Evolutionary conservation across 2,797 vertebrate species (phyloP), one percentile per base, ranked within the genome.

Genomic region (Pipistrellus pygmaeus): DNA sequence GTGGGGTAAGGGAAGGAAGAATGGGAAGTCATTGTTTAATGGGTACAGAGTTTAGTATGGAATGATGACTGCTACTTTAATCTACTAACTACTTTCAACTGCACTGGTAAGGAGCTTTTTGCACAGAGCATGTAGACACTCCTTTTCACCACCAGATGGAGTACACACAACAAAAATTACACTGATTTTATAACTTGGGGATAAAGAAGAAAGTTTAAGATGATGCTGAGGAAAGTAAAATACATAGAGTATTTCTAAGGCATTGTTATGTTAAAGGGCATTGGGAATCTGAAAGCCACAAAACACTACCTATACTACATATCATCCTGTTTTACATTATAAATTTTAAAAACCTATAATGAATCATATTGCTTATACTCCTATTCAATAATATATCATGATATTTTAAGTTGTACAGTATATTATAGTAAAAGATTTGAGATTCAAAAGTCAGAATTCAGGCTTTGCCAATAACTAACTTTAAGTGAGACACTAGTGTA

Each of bases 281-380:
- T 27, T 20, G 51, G 25, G 51, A 64, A 92, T 81, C 20, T 12
- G n/a, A 90, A 86, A 90, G 27, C 18, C 57, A 90, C 27, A 73
- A 84, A 93, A 85, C 1, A 12, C 38, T 69, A 85, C 25, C 78
- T 87, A 35, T 60, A 86, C 11, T 66, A 86, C 44, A 80, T 51
- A 69, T 38, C 32, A 55, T 73, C 44, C 76, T 66, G 4, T 35
- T 91, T 85, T 69, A 76, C 17, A 62, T 62, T n/a, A 80, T 38
- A 85, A 69, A 76, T 82, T 89, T 92, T 66, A 46, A 71, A 93
- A 94, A 41, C 20, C 80, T 95, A 64, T 25, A 88, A 17, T 81
- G 53, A 89, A 71, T 85, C 69, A 82, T 48, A 88, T 18, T 88
- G 27, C 14, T 91, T 62, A 91, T 27, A 35, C 4, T 80, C 57